A percentile compares a stretch with the other conserved stretches of the same genome.
These are phyloP conservation scores for Oscarella lobularis DNA, from an alignment of 37 sponge, comb jelly and placozoan species.

Conservation along the genomic window DNA sequence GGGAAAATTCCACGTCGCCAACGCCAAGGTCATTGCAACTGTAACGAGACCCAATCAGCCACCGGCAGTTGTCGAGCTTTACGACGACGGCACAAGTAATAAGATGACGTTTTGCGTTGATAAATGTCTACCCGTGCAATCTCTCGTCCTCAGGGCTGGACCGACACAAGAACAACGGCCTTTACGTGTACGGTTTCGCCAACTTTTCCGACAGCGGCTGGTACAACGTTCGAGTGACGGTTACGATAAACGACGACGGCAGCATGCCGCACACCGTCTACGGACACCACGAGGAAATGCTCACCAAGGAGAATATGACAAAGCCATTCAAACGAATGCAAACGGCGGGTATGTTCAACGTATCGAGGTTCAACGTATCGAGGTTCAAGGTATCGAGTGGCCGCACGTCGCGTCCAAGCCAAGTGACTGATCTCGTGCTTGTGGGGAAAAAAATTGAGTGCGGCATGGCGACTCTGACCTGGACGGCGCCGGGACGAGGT, in stretches of 20 bases:
- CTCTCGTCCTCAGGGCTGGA: no score
- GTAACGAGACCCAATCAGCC: not conserved
- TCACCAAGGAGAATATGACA: not conserved
- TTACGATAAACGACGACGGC: not conserved
- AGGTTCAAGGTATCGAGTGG: no score
- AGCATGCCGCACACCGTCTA: not conserved
- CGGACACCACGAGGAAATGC: not conserved
- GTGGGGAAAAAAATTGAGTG: not conserved
- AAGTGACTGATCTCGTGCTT: not conserved
- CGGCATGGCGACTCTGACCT: not conserved
- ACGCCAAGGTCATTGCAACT: not conserved
- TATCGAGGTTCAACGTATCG: not conserved
- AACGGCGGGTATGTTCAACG: not conserved
- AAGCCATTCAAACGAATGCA: not conserved
- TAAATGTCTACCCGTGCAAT: no score
- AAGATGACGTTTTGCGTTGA: no score
- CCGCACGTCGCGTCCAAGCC: not conserved
- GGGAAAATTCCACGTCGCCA: not conserved
- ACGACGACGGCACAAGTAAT: no score
- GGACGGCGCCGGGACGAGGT: constrained; percentile 1
- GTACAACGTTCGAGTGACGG: not conserved
- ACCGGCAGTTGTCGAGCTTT: not conserved
- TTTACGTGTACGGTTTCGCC: no score
- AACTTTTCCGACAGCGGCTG: no score
- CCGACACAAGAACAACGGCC: no score